Percentiles rank a stretch among this genome's conserved stretches.
Evolutionary conservation across 2,113 vertebrate genomes (phyloP).

Genomic region (Coturnix japonica): DNA sequence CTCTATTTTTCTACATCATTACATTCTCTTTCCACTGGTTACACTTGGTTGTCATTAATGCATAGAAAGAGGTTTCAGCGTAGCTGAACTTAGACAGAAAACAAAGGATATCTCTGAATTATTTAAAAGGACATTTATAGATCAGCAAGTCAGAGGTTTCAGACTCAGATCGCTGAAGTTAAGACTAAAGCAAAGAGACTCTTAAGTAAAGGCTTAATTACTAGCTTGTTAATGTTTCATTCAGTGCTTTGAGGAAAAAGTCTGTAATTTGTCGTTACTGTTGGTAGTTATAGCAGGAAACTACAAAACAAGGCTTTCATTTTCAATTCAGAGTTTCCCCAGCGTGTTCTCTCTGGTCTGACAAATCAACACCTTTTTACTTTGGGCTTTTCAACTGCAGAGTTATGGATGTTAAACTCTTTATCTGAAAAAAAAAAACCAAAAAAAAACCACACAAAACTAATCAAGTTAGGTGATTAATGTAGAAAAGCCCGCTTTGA

Average conservation of each 20-base stretch:
- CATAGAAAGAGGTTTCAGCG: background rate
- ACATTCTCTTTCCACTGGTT: background rate
- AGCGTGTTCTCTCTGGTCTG: background rate
- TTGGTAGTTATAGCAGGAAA: background rate
- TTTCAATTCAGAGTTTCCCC: background rate
- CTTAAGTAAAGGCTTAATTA: conserved; percentile 45
- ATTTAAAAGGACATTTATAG: conserved; percentile 6
- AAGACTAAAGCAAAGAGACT: conserved; percentile 23
- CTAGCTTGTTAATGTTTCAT: conserved; percentile 56
- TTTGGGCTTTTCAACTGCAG: background rate
- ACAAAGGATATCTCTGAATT: conserved; percentile 2
- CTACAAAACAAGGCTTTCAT: background rate
- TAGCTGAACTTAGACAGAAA: background rate
- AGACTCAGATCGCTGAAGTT: background rate
- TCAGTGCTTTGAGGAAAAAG: conserved; percentile 5
- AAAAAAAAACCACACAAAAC: too few relatives aligned
- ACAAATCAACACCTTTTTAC: background rate
- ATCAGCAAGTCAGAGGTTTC: conserved; percentile 13
- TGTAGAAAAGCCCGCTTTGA: background rate
- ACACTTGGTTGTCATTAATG: background rate
- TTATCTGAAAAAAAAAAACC: background rate
- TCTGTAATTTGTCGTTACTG: conserved; percentile 13
- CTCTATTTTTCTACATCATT: background rate
- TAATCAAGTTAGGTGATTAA: background rate
- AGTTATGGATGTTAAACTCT: background rate